A percentile compares a stretch with the other conserved stretches of the same genome.
Evolutionary conservation across 2,888 invertebrate species (phyloP).

Genomic region (Margaritifera margaritifera): DNA sequence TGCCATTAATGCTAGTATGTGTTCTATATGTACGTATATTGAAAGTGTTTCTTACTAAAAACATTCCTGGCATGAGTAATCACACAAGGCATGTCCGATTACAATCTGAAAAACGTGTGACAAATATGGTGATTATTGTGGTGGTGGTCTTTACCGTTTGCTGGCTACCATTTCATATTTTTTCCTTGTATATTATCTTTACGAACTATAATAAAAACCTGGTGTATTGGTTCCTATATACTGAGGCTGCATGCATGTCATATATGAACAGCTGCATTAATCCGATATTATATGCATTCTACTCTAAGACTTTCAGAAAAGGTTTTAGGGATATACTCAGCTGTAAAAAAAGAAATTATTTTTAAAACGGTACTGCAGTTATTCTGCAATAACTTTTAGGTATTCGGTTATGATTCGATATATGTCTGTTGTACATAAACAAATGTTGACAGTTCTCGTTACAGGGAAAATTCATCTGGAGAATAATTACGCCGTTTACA

Average conservation of each 20-base stretch:
- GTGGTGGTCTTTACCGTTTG: conserved; percentile 91
- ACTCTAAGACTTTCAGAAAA: conserved; percentile 91
- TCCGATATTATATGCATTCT: conserved; percentile 91
- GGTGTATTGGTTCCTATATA: conserved; percentile 74
- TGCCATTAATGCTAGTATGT: conserved; percentile 87
- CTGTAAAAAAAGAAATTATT: too few relatives aligned
- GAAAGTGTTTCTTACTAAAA: conserved; percentile 85
- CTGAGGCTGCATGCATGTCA: conserved; percentile 74
- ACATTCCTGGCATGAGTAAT: conserved; percentile 78
- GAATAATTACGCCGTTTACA: too few relatives aligned
- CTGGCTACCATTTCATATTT: conserved; percentile 91
- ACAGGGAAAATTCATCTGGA: too few relatives aligned
- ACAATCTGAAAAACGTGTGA: conserved; percentile 82
- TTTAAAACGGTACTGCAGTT: too few relatives aligned
- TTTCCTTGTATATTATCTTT: conserved; percentile 79
- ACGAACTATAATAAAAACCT: conserved; percentile 79
- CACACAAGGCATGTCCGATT: conserved; percentile 84
- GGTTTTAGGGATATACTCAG: conserved; percentile 77
- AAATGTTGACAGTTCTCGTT: too few relatives aligned
- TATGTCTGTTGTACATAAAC: too few relatives aligned
- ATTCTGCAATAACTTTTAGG: too few relatives aligned
- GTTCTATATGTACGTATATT: conserved; percentile 90
- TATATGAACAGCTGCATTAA: conserved; percentile 94
- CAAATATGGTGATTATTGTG: conserved; percentile 89
- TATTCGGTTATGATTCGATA: too few relatives aligned